Conservation (phyloP, 2,888 invertebrate genomes). For the Brachyptera risi region DNA sequence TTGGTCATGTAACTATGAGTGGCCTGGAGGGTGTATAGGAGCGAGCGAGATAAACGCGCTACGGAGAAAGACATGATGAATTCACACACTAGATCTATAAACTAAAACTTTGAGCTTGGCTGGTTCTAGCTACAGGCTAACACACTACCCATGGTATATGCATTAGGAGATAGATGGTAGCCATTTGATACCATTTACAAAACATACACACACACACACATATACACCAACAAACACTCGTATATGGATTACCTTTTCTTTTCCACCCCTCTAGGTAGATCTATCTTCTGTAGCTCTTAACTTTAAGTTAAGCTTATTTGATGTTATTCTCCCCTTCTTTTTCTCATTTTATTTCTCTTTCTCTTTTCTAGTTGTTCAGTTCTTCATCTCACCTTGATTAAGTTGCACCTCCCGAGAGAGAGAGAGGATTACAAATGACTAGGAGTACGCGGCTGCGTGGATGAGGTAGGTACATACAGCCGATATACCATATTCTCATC, state of each 20-base stretch:
- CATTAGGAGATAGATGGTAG: constrained; percentile 9
- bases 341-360: neutral
- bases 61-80: constrained; percentile 14
- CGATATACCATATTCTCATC: no score
- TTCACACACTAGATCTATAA: constrained; percentile 14
- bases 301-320: constrained; percentile 20
- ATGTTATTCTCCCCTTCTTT: constrained; percentile 7
- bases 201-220: neutral
- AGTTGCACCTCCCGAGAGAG: neutral
- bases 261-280: neutral
- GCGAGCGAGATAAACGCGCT: neutral
- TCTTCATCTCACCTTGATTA: constrained; percentile 24
- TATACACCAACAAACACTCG: no score
- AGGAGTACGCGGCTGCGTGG: no score
- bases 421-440: no score
- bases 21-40: neutral
- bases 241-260: constrained; percentile 8
- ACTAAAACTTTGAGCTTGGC: constrained; percentile 19
- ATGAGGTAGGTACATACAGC: no score
- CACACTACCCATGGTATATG: neutral
- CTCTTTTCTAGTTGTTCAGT: no score
- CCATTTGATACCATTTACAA: constrained; percentile 14
- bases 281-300: constrained; percentile 5
- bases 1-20: neutral
- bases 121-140: neutral